phyloP scores from a whole-genome alignment of 2,888 invertebrate genomes.

The Thyatira batis region DNA sequence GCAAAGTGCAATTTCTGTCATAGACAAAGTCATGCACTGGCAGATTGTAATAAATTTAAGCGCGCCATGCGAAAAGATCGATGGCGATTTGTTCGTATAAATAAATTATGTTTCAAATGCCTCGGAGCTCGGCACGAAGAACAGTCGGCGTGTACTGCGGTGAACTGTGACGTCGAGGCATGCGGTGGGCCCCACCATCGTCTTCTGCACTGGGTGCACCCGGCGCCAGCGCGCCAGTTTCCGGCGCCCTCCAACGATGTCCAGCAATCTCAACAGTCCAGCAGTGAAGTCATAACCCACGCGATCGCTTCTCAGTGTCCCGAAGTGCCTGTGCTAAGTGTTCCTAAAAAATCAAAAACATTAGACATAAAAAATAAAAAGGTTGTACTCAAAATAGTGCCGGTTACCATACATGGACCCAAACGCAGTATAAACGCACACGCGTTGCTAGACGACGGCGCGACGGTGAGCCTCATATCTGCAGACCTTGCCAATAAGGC shows the following conservation, averaged over 20 bases:
- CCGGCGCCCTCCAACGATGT: neutral
- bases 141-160: too few species aligned
- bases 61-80: neutral
- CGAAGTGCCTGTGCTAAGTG: constrained; percentile 16
- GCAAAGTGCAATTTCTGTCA: neutral
- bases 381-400: neutral
- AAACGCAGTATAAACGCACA: constrained; percentile 7
- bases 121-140: too few species aligned
- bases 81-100: too few species aligned
- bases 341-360: neutral
- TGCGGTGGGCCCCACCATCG: constrained; percentile 7
- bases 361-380: neutral
- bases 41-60: neutral
- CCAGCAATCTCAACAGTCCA: neutral
- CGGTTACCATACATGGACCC: constrained; percentile 17
- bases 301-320: constrained; percentile 2
- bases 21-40: neutral
- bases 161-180: constrained; percentile 9
- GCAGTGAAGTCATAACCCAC: neutral
- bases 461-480: constrained; percentile 16
- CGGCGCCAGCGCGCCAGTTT: neutral
- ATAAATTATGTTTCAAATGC: too few species aligned
- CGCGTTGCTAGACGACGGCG: constrained; percentile 19
- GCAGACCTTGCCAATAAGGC: constrained; percentile 9
- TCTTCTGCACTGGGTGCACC: constrained; percentile 8